Evolutionary conservation across 2,888 invertebrate species (phyloP).

Genomic region (Bombyx huttoni): DNA sequence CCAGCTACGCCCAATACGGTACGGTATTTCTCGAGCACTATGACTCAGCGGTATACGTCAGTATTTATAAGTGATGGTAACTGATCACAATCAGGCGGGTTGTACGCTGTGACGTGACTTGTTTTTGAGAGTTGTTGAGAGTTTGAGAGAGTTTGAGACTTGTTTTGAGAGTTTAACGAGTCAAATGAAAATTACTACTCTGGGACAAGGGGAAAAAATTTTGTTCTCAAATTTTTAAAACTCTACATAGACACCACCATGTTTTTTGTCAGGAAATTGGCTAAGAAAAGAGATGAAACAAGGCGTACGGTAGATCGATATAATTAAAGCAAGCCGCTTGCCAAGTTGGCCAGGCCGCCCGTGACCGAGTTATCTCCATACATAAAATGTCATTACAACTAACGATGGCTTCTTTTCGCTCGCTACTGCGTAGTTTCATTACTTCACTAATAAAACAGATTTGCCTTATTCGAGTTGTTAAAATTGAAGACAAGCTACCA

Average conservation of each 20-base stretch:
- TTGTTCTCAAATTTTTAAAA: not conserved
- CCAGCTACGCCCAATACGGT: too few relatives aligned
- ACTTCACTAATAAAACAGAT: slow-evolving; percentile 4
- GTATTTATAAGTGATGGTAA: too few relatives aligned
- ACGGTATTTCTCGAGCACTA: too few relatives aligned
- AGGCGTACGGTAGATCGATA: slow-evolving; percentile 41
- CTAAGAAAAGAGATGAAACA: slow-evolving; percentile 19
- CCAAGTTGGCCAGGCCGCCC: slow-evolving; percentile 58
- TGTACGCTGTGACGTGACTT: too few relatives aligned
- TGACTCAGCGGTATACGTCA: too few relatives aligned
- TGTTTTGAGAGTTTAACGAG: too few relatives aligned
- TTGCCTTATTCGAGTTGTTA: not conserved
- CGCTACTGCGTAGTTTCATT: slow-evolving; percentile 8
- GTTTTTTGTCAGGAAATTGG: slow-evolving; percentile 17
- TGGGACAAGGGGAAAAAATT: too few relatives aligned
- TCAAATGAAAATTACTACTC: too few relatives aligned
- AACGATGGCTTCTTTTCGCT: slow-evolving; percentile 6
- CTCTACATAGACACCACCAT: not conserved
- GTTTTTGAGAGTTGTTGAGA: too few relatives aligned
- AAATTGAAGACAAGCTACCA: too few relatives aligned
- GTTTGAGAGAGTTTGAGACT: too few relatives aligned
- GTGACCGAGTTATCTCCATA: slow-evolving; percentile 29
- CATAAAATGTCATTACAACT: slow-evolving; percentile 8
- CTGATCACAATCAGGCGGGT: too few relatives aligned
- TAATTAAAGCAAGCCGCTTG: slow-evolving; percentile 45